Percentiles rank a stretch among this genome's conserved stretches.
Evolutionary conservation across 2,797 vertebrate species (phyloP).

Genomic region (Lepidocolaptes lacrymiger): DNA sequence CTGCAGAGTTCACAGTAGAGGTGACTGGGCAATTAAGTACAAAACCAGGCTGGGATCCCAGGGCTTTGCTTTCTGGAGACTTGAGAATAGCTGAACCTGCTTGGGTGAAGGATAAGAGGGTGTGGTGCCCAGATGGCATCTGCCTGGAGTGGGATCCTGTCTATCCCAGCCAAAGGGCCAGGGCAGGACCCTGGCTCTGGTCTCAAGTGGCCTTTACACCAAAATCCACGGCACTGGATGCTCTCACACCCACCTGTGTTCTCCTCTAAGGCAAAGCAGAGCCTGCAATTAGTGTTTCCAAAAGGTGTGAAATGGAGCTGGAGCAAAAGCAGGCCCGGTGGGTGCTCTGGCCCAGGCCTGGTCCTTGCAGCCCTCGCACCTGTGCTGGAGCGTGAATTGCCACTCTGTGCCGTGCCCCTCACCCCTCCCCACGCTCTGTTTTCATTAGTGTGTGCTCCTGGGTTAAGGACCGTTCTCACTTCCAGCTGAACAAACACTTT

Average conservation of each 20-base stretch:
- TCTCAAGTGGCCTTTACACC: background rate
- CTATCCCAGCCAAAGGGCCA: background rate
- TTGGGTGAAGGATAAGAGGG: background rate
- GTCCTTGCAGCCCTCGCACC: conserved; percentile 17
- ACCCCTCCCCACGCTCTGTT: background rate
- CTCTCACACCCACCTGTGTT: background rate
- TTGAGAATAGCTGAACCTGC: background rate
- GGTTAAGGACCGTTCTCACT: conserved; percentile 38
- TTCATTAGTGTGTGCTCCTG: conserved; percentile 50
- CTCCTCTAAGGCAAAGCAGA: background rate
- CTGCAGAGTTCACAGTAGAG: background rate
- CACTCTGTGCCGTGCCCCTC: conserved; percentile 46
- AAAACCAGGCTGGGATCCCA: background rate
- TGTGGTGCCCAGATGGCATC: background rate
- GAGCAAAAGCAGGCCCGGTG: background rate
- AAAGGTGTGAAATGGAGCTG: conserved; percentile 25
- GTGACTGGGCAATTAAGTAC: background rate
- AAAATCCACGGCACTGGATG: background rate
- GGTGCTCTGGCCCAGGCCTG: conserved; percentile 2
- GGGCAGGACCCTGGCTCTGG: background rate
- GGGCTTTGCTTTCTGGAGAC: background rate
- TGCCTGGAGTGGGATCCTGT: background rate
- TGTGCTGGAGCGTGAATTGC: conserved; percentile 12
- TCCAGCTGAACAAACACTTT: conserved; percentile 74
- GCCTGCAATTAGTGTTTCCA: conserved; percentile 29